phyloP scores from a whole-genome alignment of 2,888 invertebrate genomes.

The Auanema freiburgensis region DNA sequence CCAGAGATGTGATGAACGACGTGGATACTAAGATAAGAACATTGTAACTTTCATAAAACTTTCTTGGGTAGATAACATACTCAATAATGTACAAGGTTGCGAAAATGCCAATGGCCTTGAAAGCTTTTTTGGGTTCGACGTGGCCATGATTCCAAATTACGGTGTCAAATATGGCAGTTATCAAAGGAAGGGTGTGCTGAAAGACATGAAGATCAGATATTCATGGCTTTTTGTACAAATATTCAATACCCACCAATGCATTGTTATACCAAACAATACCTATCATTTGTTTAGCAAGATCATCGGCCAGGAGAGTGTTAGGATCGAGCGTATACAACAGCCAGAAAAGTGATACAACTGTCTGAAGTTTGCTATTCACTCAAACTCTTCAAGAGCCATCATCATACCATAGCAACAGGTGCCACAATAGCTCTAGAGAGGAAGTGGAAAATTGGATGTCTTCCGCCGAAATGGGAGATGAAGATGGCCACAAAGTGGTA shows the following conservation, averaged over 20 bases:
- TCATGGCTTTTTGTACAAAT: not conserved
- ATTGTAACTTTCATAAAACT: not conserved
- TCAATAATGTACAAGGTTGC: conserved; percentile 45
- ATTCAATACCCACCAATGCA: conserved; percentile 40
- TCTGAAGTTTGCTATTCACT: conserved; percentile 29
- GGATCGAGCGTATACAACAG: conserved; percentile 50
- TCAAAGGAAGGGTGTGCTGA: conserved; percentile 56
- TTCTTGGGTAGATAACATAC: conserved; percentile 31
- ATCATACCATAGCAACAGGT: conserved; percentile 40
- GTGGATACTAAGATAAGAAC: conserved; percentile 47
- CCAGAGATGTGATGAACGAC: conserved; percentile 46
- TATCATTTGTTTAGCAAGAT: conserved; percentile 46
- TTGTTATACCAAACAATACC: conserved; percentile 55
- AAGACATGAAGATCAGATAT: conserved; percentile 15
- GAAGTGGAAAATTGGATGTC: conserved; percentile 32
- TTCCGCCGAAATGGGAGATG: conserved; percentile 17
- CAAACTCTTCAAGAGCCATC: not conserved
- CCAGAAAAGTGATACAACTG: conserved; percentile 60
- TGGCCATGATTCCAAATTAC: conserved; percentile 42
- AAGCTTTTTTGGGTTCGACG: conserved; percentile 25
- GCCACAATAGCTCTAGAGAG: conserved; percentile 35
- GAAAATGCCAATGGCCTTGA: conserved; percentile 38
- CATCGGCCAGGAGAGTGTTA: conserved; percentile 43
- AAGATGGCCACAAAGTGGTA: conserved; percentile 50
- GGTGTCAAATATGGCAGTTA: conserved; percentile 51